phyloP scores from a whole-genome alignment of 1,140 invertebrate genomes.

The Caenorhabditis remanei region DNA sequence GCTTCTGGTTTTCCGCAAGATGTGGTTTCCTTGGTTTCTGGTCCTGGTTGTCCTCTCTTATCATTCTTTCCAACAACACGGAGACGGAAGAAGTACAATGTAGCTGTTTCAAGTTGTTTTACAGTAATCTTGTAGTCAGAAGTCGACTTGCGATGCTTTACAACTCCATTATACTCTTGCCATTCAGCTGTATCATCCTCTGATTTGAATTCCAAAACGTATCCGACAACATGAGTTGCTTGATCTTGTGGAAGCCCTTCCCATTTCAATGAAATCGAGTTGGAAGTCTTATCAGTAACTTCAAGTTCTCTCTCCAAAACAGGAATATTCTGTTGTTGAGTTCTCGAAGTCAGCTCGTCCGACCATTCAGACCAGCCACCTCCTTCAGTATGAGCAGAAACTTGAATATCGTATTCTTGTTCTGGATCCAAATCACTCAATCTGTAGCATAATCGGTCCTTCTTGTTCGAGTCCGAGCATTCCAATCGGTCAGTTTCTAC shows the following conservation, averaged over 20 bases:
- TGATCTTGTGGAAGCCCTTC: slow-evolving; percentile 71
- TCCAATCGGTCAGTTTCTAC: slow-evolving; percentile 73
- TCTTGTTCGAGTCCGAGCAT: slow-evolving; percentile 72
- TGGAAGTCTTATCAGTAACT: slow-evolving; percentile 74
- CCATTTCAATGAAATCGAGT: slow-evolving; percentile 77
- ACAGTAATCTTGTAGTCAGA: slow-evolving; percentile 75
- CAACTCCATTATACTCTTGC: slow-evolving; percentile 75
- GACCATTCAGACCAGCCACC: slow-evolving; percentile 77
- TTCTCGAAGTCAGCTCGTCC: slow-evolving; percentile 70
- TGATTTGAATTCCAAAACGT: slow-evolving; percentile 77
- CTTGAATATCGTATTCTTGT: slow-evolving; percentile 76
- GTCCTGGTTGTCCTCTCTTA: slow-evolving; percentile 76
- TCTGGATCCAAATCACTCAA: slow-evolving; percentile 76
- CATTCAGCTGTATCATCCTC: slow-evolving; percentile 73
- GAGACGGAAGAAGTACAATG: slow-evolving; percentile 77
- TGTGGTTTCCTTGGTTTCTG: slow-evolving; percentile 75
- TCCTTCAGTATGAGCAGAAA: slow-evolving; percentile 76
- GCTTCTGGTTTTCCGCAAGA: slow-evolving; percentile 76
- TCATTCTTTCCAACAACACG: slow-evolving; percentile 77
- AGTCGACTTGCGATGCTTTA: slow-evolving; percentile 69
- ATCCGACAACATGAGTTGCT: slow-evolving; percentile 76
- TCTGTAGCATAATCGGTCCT: slow-evolving; percentile 75
- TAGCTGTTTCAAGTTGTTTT: slow-evolving; percentile 72
- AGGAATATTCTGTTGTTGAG: slow-evolving; percentile 75
- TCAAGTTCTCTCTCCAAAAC: slow-evolving; percentile 76